A percentile compares a stretch with the other conserved stretches of the same genome.
Conservation (phyloP, 2,888 invertebrate species). For the Caenorhabditis afra region DNA sequence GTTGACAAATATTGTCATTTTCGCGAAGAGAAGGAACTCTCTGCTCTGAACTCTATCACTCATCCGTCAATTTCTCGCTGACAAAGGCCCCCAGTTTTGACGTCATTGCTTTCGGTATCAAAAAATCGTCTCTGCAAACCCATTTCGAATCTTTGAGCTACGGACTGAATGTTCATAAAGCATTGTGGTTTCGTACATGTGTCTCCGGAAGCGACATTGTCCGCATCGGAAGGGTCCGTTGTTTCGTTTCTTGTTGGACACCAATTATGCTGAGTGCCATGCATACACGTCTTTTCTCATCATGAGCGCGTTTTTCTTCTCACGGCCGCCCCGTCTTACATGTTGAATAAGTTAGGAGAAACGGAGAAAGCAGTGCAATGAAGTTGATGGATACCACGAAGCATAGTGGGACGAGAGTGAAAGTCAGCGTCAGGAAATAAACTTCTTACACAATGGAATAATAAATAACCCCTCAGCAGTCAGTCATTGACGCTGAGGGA, state of each 20-base stretch:
- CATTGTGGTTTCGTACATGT: conserved; percentile 20
- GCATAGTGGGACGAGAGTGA: conserved; percentile 24
- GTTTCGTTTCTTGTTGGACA: background rate
- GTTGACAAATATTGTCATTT: conserved; percentile 52
- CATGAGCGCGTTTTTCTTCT: conserved; percentile 11
- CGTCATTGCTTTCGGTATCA: conserved; percentile 34
- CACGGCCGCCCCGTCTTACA: background rate
- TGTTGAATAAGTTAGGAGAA: conserved; percentile 18
- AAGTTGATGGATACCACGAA: conserved; percentile 55
- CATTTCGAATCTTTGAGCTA: conserved; percentile 1
- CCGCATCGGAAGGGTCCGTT: no score
- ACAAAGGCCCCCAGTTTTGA: conserved; percentile 39
- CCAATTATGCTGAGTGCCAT: conserved; percentile 30
- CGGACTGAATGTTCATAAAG: no score
- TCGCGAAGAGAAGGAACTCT: conserved; percentile 20
- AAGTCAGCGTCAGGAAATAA: conserved; percentile 47
- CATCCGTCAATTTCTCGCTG: conserved; percentile 49
- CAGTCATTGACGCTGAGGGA: background rate
- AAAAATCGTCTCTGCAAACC: conserved; percentile 38
- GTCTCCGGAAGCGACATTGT: background rate
- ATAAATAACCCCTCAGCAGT: conserved; percentile 43
- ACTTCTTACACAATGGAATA: conserved; percentile 58
- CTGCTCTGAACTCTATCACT: conserved; percentile 27
- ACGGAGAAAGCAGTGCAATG: conserved; percentile 28
- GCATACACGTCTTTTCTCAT: conserved; percentile 11